Evolutionary conservation across 2,797 vertebrate species (phyloP), one percentile per base, ranked within the genome.

Genomic region (Melanotaenia nigrans): DNA sequence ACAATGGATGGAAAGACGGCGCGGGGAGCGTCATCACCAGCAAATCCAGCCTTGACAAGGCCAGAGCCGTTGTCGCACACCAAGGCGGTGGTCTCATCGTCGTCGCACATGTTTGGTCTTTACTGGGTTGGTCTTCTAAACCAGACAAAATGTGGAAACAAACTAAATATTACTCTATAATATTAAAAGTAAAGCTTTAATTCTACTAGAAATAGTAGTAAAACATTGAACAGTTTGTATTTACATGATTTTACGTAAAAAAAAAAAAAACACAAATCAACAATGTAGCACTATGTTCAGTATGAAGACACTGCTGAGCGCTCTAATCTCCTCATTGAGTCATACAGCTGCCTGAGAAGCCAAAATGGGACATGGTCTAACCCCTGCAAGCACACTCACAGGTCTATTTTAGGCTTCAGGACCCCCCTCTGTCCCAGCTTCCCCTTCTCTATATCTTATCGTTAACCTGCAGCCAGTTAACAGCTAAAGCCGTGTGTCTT

Each of bases 1-100:
- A 99, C 97, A 0, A 99, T 99, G 90, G 97, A 99, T 18, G 97
- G 97, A 91, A 99, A 99, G 85, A 98, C 97, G 3, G 97, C 97
- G 0, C 97, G 95, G 61, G 97, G 97, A 33, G 97, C 97, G 3
- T 99, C 97, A 57, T 99, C 97, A 13, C 97, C 97, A n/a, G 97
- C 97, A 0, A 99, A 98, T 10, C 97, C 97, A 62, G 97, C 97
- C 93, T 99, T 99, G 90, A 98, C 97, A 89, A 99, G 95, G 87
- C 97, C 97, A 11, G 97, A 98, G 84, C 97, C 97, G 0, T 98
- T 98, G 94, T 98, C 97, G 16, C 97, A 98, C 87, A 98, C 97
- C 0, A 98, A 92, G 28, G 97, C 97, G 85, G 95, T 95, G 0
- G 97, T 98, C 87, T 97, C 97, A n/a, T 99, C 97, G 84, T 99